phyloP scores from a whole-genome alignment of 2,113 vertebrate species.

The Plecotus auritus region DNA sequence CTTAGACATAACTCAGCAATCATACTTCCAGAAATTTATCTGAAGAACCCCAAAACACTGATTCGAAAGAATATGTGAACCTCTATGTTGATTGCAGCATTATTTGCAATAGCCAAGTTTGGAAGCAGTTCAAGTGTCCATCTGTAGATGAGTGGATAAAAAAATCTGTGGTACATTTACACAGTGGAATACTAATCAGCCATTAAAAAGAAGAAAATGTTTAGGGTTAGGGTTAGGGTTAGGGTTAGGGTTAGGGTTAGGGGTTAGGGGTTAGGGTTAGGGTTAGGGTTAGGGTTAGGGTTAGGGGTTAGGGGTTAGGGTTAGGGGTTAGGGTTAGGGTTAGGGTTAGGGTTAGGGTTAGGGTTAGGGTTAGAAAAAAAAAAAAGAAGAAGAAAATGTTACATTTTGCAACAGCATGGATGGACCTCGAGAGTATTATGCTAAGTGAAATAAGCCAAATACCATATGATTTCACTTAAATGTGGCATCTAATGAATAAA shows the following conservation, averaged over 20 bases:
- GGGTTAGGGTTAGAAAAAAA: no score
- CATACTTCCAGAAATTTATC: background rate
- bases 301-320: no score
- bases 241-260: no score
- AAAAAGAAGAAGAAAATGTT: background rate
- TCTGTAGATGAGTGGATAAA: background rate
- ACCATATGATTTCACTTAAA: background rate
- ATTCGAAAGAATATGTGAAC: background rate
- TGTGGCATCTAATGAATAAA: background rate
- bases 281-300: no score
- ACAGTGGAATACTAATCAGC: background rate
- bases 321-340: no score
- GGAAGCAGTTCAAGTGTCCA: background rate
- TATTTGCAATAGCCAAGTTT: background rate
- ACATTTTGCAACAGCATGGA: background rate
- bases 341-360: no score
- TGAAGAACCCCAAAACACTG: background rate
- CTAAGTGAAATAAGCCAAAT: background rate
- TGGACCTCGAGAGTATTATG: background rate
- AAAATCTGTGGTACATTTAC: background rate
- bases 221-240: no score
- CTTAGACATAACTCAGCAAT: background rate
- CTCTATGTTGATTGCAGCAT: background rate
- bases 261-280: no score
- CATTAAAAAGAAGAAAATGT: background rate